Percentiles rank a stretch among this genome's conserved stretches.
These are phyloP conservation scores for Incurvaria masculella DNA, from an alignment of 2,888 invertebrate species.

Conservation along the genomic window DNA sequence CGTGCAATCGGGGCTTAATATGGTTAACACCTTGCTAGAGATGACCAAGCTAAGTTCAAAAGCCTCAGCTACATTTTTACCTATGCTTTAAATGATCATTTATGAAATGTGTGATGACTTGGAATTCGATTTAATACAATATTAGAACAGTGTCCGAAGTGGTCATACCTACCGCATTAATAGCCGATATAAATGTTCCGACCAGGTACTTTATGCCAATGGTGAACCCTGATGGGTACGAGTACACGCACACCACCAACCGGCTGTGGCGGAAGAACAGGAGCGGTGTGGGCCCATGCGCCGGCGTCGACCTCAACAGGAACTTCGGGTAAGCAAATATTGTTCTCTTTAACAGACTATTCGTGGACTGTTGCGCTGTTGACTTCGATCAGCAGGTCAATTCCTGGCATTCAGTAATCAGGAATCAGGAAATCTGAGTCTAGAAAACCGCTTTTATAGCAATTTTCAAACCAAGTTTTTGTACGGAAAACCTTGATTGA, in stretches of 20 bases:
- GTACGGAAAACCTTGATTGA: too few relatives aligned
- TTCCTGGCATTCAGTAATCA: too few relatives aligned
- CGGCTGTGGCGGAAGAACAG: slow-evolving; percentile 84
- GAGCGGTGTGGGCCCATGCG: slow-evolving; percentile 59
- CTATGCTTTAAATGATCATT: not conserved
- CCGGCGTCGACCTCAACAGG: slow-evolving; percentile 80
- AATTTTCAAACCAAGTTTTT: too few relatives aligned
- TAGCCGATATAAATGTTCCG: slow-evolving; percentile 7
- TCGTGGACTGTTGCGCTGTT: too few relatives aligned
- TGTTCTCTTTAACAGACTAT: not conserved
- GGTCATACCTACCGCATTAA: not conserved
- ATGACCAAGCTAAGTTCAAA: too few relatives aligned
- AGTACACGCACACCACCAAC: slow-evolving; percentile 76
- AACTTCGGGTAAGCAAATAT: slow-evolving; percentile 65
- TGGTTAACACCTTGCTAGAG: too few relatives aligned
- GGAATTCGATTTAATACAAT: not conserved
- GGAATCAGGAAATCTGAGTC: too few relatives aligned
- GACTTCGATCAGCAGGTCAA: too few relatives aligned
- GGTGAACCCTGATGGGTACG: slow-evolving; percentile 85
- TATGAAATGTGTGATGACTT: not conserved
- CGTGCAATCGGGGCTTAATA: too few relatives aligned
- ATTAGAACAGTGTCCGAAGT: not conserved
- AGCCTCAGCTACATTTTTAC: too few relatives aligned
- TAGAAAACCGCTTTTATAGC: too few relatives aligned
- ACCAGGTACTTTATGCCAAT: slow-evolving; percentile 68